These are phyloP conservation scores for Synergus laeviventris DNA, from an alignment of 2,888 invertebrate genomes.

Conservation along the genomic window DNA sequence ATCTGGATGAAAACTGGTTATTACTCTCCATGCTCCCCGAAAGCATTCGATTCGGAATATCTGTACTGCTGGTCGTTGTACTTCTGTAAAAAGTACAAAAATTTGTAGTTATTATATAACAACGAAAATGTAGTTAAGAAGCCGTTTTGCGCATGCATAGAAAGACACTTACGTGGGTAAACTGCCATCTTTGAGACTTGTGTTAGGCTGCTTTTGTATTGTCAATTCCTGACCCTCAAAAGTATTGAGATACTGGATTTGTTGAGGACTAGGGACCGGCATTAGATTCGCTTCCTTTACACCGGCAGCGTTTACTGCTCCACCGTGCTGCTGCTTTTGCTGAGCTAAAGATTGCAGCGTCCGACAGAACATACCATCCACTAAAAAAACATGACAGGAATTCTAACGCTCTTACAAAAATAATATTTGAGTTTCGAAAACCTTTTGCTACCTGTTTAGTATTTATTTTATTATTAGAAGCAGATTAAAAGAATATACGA, in stretches of 20 bases:
- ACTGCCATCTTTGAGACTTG: conserved; percentile 88
- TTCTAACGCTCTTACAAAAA: conserved; percentile 37
- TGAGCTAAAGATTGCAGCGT: conserved; percentile 81
- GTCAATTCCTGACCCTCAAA: conserved; percentile 98
- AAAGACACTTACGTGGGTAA: conserved; percentile 82
- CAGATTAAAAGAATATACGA: not conserved
- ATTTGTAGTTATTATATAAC: not conserved
- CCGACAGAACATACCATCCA: conserved; percentile 82
- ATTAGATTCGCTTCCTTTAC: conserved; percentile 92
- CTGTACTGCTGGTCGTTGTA: conserved; percentile 65
- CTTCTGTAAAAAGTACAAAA: conserved; percentile 55
- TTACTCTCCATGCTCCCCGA: conserved; percentile 66
- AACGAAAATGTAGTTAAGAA: not conserved
- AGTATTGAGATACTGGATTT: conserved; percentile 95
- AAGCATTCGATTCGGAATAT: conserved; percentile 70
- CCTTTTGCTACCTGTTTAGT: not conserved
- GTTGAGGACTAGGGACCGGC: conserved; percentile 97
- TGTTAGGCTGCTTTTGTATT: conserved; percentile 96
- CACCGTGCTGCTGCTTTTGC: conserved; percentile 78
- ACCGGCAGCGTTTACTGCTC: conserved; percentile 72
- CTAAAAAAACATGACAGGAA: conserved; percentile 68
- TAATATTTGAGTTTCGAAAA: not conserved
- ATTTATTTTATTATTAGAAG: not conserved
- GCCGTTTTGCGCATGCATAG: not conserved
- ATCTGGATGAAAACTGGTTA: conserved; percentile 69